These are phyloP conservation scores for Pagrus major DNA, from an alignment of 2,113 vertebrate genomes.

Conservation along the genomic window DNA sequence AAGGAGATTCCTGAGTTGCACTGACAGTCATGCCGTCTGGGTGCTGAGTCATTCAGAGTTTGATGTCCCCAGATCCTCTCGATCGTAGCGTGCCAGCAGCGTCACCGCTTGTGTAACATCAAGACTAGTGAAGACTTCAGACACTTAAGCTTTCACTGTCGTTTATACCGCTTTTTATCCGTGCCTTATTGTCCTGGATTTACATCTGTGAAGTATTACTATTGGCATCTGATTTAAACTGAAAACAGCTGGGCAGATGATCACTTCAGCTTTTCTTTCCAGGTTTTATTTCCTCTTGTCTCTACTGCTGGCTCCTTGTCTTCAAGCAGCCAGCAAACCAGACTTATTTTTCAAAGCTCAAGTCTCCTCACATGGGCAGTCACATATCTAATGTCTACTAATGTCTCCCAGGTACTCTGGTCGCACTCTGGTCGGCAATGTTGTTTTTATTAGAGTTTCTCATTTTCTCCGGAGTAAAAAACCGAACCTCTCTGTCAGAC, in stretches of 20 bases:
- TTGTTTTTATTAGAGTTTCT: slow-evolving; percentile 54
- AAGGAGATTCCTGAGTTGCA: slow-evolving; percentile 27
- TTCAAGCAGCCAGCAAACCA: slow-evolving; percentile 53
- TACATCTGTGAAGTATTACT: background rate
- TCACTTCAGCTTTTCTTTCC: slow-evolving; percentile 54
- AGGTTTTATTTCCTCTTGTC: slow-evolving; percentile 46
- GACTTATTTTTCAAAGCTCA: slow-evolving; percentile 65
- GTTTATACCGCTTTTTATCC: slow-evolving; percentile 17
- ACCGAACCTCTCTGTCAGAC: slow-evolving; percentile 53
- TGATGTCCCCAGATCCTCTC: slow-evolving; percentile 33
- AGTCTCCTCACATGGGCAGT: slow-evolving; percentile 69
- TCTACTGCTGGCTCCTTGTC: slow-evolving; percentile 59
- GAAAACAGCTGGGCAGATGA: slow-evolving; percentile 56
- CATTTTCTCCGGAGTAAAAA: slow-evolving; percentile 46
- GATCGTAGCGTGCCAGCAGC: slow-evolving; percentile 3
- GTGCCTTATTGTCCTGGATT: slow-evolving; percentile 1
- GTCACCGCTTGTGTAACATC: slow-evolving; percentile 29
- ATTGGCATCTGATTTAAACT: slow-evolving; percentile 32
- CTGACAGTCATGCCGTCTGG: slow-evolving; percentile 28
- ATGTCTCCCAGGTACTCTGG: slow-evolving; percentile 62
- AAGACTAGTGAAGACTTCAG: slow-evolving; percentile 10
- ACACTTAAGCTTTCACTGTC: slow-evolving; percentile 14
- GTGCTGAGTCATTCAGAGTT: slow-evolving; percentile 32
- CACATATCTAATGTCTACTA: slow-evolving; percentile 55
- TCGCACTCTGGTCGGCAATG: slow-evolving; percentile 56